Base-by-base conservation (phyloP, 2,797 vertebrate species). In the Neosilurus mollespiculum region DNA sequence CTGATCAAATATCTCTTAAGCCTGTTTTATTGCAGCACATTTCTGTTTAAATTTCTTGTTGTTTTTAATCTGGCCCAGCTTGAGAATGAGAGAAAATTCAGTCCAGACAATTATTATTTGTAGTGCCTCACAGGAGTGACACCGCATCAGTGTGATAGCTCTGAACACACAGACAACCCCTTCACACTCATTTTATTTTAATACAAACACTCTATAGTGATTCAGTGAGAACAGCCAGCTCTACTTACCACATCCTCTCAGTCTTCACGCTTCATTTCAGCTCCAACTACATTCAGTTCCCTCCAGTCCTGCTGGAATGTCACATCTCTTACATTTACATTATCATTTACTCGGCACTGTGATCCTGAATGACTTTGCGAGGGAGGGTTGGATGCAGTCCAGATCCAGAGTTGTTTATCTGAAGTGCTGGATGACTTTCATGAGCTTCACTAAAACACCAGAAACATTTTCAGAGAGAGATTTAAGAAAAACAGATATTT, bases 201-300 rank as follows among this genome's bases (percentile, higher is more conserved):
- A 59, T 22, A 8, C 54, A 14, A 37, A 62, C 75, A 62, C 58
- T 43, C 11, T 8, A 77, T 20, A 24, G 37, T 43, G 75, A 62
- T 16, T 56, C 30, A 12, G 20, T 16, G 34, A 49, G 34, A 49
- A 15, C 34, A 43, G 58, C 34, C 34, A 61, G 58, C 58, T 62
- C 75, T 24, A 76, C 30, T 59, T 59, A 62, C 75, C 30, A 76
- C 58, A 58, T 75, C 53, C 72, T 75, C 14, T 56, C 10, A 2
- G 34, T n/a, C 75, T 61, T 62, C 75, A 43, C 22, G 58, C 58
- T 62, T 61, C 75, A 77, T 62, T 77, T 77, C 58, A 77, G 34
- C 58, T 77, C 58, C 58, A 43, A 43, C 75, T 37, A 24, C 16
- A 77, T n/a, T 37, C 75, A 49, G 12, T 16, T 62, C 58, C 58